Percentiles rank a stretch among this genome's conserved stretches.
phyloP scores from a whole-genome alignment of 2,797 vertebrate species.

The Pteronotus mesoamericanus region DNA sequence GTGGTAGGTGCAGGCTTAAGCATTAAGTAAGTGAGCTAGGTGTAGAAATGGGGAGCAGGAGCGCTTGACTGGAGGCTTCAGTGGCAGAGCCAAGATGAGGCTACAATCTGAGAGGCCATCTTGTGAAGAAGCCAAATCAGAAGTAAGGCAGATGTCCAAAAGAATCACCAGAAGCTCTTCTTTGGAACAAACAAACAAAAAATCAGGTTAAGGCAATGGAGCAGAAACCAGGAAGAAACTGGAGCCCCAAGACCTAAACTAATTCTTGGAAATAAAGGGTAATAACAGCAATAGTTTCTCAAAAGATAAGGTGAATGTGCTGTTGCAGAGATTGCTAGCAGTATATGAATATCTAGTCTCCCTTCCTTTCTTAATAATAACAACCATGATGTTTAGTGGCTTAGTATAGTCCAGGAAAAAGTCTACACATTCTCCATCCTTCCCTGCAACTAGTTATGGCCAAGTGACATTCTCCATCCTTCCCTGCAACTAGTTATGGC shows the following conservation, averaged over 20 bases:
- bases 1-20: neutral
- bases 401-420: neutral
- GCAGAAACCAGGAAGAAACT: neutral
- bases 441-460: neutral
- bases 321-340: too few species aligned
- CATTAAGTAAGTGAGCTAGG: neutral
- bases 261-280: neutral
- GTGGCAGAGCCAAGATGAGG: neutral
- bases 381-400: neutral
- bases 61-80: neutral
- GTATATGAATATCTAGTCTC: neutral
- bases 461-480: neutral
- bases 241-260: neutral
- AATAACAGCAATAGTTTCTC: neutral
- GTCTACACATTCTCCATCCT: neutral
- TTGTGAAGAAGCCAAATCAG: constrained; percentile 4
- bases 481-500: neutral
- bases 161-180: neutral
- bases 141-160: neutral
- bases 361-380: neutral
- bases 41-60: neutral
- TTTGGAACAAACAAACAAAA: neutral
- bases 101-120: neutral
- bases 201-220: neutral
- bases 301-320: neutral